Evolutionary conservation across 2,113 vertebrate species (phyloP), one percentile per base, ranked within the genome.

Genomic region (Oncorhynchus gorbuscha): DNA sequence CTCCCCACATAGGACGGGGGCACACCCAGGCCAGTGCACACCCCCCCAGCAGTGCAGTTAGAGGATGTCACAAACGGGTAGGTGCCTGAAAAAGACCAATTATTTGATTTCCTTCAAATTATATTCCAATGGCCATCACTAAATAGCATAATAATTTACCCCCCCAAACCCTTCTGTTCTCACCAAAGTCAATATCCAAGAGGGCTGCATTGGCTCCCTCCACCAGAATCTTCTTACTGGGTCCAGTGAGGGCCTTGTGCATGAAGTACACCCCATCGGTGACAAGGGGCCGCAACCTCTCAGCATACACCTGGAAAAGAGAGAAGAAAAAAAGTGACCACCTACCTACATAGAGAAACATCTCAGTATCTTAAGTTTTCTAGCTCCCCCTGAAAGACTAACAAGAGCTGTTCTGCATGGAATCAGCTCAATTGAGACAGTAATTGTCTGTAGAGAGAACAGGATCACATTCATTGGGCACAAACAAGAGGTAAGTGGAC

Each of bases 201-300:
- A 95, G 87, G 1, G 94, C 94, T 4, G 94, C 94, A 1, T 95
- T 95, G 59, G 94, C 95, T 6, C 95, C 94, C 69, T 95, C 94
- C 61, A 95, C 94, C 72, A 95, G 89, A 77, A 95, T 95, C 77
- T 95, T 95, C 87, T 95, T 95, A 81, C 89, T 91, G 14, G 93
- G 91, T 13, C 94, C 93, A 48, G 85, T 95, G 1, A 95, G 92
- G 49, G 94, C 90, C 88, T 89, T 85, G 80, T 95, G 88, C 94
- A 95, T 95, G 84, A 95, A 95, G 81, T 94, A 95, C 70, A 95
- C 94, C 0, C 94, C 94, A 1, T 95, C 94, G 3, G 93, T 94
- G 82, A 95, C 94, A 59, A 95, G 80, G 55, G 94, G 93, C 0
- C 90, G 92, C 79, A 95, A 84, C 16, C 80, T 81, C 80, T 94